Evolutionary conservation across 2,888 invertebrate species (phyloP), one percentile per base, ranked within the genome.

Genomic region (Galeopsomyia nigrocyanea): DNA sequence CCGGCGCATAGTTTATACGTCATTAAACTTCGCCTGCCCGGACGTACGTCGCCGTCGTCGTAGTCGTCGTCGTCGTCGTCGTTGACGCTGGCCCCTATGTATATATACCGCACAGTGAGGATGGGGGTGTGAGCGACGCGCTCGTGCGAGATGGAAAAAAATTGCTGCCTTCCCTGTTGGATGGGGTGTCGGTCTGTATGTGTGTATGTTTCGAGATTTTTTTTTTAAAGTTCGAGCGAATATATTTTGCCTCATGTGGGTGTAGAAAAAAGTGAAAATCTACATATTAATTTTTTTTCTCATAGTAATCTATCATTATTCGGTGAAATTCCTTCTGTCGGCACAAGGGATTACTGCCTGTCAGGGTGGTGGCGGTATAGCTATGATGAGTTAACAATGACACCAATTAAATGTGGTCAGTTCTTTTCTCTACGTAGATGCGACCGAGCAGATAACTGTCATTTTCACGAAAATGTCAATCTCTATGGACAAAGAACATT

Each of bases 1-100:
- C 86, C 85, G 78, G 76, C 84, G 84, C 85, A 85, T 85, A 86
- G 86, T 86, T 86, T 86, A 86, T 86, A 86, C 85, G 86, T 86
- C 86, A 86, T 86, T 86, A 85, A 86, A 86, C 84, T 81, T 62
- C 74, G 75, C 77, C 62, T 67, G 68, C 57, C 49, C 62, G 75
- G 55, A 10, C 19, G 56, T 26, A 31, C 60, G 65, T 16, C 31
- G 73, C 14, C 50, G 61, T 19, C 63, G 55, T 51, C 31, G 61
- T 14, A 46, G 49, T 31, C 47, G 39, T 47, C 60, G 65, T 16
- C 31, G 73, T 16, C 50, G 61, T 19, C 63, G 55, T 51, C 31
- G 61, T 14, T 47, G 49, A 21, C 47, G 2, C 21, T 21, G 19
- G 39, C 58, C 22, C n/a, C 17, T n/a, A 19, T 46, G 19, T 46